Evolutionary conservation across 1,140 invertebrate genomes (phyloP).

Genomic region (Drosophila varians): DNA sequence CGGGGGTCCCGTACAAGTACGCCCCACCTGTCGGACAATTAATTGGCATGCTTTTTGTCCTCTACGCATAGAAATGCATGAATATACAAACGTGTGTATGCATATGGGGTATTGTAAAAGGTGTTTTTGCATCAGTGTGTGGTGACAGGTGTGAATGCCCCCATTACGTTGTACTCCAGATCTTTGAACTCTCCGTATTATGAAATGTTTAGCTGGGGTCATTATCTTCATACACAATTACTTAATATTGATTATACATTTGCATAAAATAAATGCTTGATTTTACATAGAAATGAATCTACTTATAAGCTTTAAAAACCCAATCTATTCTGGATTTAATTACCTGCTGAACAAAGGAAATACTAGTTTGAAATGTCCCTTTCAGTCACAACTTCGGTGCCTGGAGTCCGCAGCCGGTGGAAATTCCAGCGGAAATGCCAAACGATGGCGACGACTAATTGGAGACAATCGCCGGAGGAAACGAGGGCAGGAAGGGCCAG

Average conservation of each 20-base stretch:
- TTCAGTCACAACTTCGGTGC: slow-evolving; percentile 17
- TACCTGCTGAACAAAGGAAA: slow-evolving; percentile 20
- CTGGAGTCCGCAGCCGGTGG: slow-evolving; percentile 4
- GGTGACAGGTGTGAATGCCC: slow-evolving; percentile 32
- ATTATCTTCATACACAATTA: neutral
- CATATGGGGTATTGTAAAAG: neutral
- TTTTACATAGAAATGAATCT: no score
- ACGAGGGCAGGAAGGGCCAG: neutral
- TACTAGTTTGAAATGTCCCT: slow-evolving; percentile 13
- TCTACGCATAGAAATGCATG: slow-evolving; percentile 16
- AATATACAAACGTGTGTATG: neutral
- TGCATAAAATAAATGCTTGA: no score
- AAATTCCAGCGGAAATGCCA: slow-evolving; percentile 70
- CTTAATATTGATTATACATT: neutral
- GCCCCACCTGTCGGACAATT: slow-evolving; percentile 65
- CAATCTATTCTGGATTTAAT: slow-evolving; percentile 15
- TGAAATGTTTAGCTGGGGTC: neutral
- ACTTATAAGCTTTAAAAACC: no score
- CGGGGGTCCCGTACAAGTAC: slow-evolving; percentile 22
- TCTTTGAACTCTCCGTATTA: neutral
- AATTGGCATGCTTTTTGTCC: slow-evolving; percentile 56
- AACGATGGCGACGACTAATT: slow-evolving; percentile 62
- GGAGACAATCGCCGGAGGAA: slow-evolving; percentile 24
- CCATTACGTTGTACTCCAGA: slow-evolving; percentile 4
- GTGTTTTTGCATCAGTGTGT: slow-evolving; percentile 13